A percentile compares a stretch with the other conserved stretches of the same genome.
Conservation (phyloP, 2,888 invertebrate species). For the Bedellia somnulentella region DNA sequence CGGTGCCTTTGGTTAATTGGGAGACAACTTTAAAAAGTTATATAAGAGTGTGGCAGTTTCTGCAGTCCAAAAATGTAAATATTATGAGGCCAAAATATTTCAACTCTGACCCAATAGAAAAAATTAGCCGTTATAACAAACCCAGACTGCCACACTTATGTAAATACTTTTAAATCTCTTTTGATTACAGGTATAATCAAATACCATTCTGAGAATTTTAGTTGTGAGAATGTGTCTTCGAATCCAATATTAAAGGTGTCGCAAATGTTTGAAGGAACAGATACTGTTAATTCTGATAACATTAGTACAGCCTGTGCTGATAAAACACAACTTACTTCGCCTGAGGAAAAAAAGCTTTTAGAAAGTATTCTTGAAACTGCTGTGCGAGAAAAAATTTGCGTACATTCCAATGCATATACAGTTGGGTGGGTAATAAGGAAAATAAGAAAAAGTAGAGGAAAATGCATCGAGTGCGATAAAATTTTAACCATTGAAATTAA, state of each 20-base stretch:
- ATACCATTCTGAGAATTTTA: constrained; percentile 9
- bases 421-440: constrained; percentile 2
- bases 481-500: no score
- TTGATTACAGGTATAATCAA: constrained; percentile 13
- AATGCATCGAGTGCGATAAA: no score
- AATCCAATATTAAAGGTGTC: no score
- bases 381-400: neutral
- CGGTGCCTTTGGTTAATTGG: constrained; percentile 1
- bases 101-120: constrained; percentile 6
- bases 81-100: constrained; percentile 4
- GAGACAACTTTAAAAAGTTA: constrained; percentile 2
- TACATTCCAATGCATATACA: neutral
- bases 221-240: constrained; percentile 14
- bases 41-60: neutral
- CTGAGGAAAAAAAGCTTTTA: no score
- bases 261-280: no score
- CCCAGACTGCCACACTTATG: constrained; percentile 13
- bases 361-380: constrained; percentile 2
- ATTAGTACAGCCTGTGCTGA: no score
- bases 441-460: no score
- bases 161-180: constrained; percentile 12
- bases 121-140: constrained; percentile 15
- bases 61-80: neutral
- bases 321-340: no score
- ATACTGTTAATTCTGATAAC: no score